phyloP scores from a whole-genome alignment of 1,140 invertebrate genomes.

The Drosophila littoralis region DNA sequence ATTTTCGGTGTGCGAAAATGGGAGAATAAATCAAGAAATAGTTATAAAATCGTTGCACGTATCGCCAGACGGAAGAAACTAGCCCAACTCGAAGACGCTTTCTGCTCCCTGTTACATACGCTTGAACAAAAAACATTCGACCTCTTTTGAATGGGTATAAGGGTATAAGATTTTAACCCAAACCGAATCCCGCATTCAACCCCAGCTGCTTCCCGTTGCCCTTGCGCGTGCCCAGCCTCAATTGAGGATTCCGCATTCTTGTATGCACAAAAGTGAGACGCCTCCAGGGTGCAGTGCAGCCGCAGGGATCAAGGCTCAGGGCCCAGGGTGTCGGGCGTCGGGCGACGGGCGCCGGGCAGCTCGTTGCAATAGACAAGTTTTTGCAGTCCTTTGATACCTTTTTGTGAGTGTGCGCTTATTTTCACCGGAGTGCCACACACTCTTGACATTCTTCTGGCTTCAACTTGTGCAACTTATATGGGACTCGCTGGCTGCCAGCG shows the following conservation, averaged over 20 bases:
- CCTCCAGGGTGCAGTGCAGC: conserved; percentile 9
- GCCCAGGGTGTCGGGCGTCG: background rate
- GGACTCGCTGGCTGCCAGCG: conserved; percentile 7
- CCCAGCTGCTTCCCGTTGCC: conserved; percentile 1
- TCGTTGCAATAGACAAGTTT: conserved; percentile 14
- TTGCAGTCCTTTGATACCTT: background rate
- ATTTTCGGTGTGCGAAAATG: too few relatives aligned
- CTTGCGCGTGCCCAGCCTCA: conserved; percentile 8
- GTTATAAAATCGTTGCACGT: too few relatives aligned
- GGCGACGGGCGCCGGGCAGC: background rate
- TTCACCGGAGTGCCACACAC: background rate
- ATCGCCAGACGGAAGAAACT: too few relatives aligned
- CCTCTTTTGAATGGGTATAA: too few relatives aligned
- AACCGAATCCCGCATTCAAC: background rate
- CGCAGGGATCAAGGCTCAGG: background rate
- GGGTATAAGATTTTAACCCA: background rate
- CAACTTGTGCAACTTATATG: conserved; percentile 34
- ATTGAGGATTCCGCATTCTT: conserved; percentile 27
- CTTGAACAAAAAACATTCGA: too few relatives aligned
- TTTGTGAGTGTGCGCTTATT: too few relatives aligned
- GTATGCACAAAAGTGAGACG: conserved; percentile 19
- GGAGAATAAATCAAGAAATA: too few relatives aligned
- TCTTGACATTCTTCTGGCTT: conserved; percentile 44
- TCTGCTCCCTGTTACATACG: too few relatives aligned
- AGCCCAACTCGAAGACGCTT: too few relatives aligned